Evolutionary conservation across 2,797 vertebrate species (phyloP), one percentile per base, ranked within the genome.

Genomic region (Alosa sapidissima): DNA sequence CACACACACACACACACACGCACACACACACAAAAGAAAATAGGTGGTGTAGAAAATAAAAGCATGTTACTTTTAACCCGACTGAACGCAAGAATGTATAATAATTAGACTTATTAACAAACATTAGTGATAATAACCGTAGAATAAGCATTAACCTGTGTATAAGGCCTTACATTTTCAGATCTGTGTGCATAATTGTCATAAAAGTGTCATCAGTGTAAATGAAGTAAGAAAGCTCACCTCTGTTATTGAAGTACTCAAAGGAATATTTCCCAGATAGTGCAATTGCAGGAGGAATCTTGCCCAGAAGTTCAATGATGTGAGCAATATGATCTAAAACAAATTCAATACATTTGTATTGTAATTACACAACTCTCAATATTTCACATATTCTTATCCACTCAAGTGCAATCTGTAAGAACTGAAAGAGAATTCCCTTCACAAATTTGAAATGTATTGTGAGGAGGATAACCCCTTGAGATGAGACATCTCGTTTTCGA

Each of bases 231-330:
- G 28, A 68, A 41, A 78, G 41, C 68, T 91, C 89, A 97, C 97
- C 96, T 93, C 93, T 96, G 62, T 86, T 93, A 89, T 87, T 94
- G 89, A 98, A 98, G 92, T 96, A 97, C 2, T 94, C 90, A 68
- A 93, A 89, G n/a, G 94, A 95, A 86, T 96, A 95, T 90, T 95
- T 97, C 45, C 96, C 96, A 8, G 94, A 95, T 75, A 95, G 88
- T 81, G 93, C 93, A 28, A 95, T 91, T 84, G 91, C 90, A 54
- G 92, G 89, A 81, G 96, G 96, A 82, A 98, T 96, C 91, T 93
- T 95, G 82, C 96, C 96, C 33, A 97, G 92, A 85, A 97, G 95
- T 86, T 97, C 95, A 41, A 94, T 94, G 84, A 97, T 96, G 86
- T 94, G 91, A 86, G 95, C 95, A 75, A 97, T 93, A 0, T 98